phyloP scores from a whole-genome alignment of 2,113 vertebrate genomes.

The Lates calcarifer region DNA sequence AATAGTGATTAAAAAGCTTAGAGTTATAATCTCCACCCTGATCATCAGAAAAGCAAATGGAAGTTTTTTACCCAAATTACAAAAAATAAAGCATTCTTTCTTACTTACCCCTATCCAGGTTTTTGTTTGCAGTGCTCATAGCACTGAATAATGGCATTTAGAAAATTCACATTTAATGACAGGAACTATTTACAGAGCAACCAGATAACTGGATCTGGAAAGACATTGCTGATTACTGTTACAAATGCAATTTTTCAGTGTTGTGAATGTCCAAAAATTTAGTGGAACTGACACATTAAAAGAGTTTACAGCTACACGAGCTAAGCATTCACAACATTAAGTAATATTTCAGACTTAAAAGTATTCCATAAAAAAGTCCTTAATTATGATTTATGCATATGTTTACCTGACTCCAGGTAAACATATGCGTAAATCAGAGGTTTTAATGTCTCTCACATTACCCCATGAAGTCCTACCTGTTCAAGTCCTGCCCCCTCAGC shows the following conservation, averaged over 20 bases:
- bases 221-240: too few species aligned
- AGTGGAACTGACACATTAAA: neutral
- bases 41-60: neutral
- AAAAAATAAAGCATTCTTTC: too few species aligned
- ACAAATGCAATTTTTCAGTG: too few species aligned
- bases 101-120: too few species aligned
- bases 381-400: too few species aligned
- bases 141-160: too few species aligned
- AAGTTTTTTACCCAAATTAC: neutral
- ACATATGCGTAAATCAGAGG: too few species aligned
- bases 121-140: too few species aligned
- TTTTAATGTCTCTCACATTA: neutral
- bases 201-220: too few species aligned
- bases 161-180: too few species aligned
- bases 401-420: too few species aligned
- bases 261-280: neutral
- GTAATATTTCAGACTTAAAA: neutral
- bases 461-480: constrained; percentile 86
- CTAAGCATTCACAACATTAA: neutral
- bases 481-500: constrained; percentile 92
- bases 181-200: neutral
- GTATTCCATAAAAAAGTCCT: too few species aligned
- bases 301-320: neutral
- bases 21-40: neutral
- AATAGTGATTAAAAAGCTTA: neutral